These are phyloP conservation scores for Folsomia candida DNA, from an alignment of 2,888 invertebrate species.

Conservation along the genomic window DNA sequence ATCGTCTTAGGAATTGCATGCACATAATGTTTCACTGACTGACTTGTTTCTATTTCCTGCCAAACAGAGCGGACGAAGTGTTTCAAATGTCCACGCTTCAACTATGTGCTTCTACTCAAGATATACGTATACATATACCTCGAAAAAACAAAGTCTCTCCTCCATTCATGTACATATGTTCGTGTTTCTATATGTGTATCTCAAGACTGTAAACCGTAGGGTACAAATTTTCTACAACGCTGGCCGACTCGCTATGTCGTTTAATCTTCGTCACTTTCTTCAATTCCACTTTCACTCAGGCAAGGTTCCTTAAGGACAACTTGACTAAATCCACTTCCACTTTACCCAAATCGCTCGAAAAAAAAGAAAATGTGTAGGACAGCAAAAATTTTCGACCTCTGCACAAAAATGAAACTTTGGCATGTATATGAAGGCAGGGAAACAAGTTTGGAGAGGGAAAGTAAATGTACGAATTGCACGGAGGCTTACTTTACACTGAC, in stretches of 20 bases:
- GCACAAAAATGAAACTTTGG: background rate
- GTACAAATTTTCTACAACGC: conserved; percentile 1
- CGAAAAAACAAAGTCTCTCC: too few relatives aligned
- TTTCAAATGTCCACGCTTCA: background rate
- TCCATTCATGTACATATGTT: too few relatives aligned
- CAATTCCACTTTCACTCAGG: conserved; percentile 8
- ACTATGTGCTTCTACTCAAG: too few relatives aligned
- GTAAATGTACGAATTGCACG: too few relatives aligned
- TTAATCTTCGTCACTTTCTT: conserved; percentile 19
- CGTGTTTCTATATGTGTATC: background rate
- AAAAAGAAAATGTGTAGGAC: background rate
- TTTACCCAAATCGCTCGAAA: background rate
- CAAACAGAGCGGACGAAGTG: background rate
- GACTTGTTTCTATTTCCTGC: conserved; percentile 1
- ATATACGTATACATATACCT: too few relatives aligned
- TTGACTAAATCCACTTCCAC: background rate
- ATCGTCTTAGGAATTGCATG: background rate
- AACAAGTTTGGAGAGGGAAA: background rate
- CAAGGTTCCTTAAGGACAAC: background rate
- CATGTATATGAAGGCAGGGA: background rate
- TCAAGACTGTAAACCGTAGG: background rate
- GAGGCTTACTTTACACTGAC: background rate
- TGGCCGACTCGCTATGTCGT: background rate
- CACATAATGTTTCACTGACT: conserved; percentile 3
- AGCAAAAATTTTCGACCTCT: background rate